Evolutionary conservation across 53 echinoderm and acorn worm species (phyloP), one percentile per base, ranked within the genome.

Genomic region (Henricia sp.): DNA sequence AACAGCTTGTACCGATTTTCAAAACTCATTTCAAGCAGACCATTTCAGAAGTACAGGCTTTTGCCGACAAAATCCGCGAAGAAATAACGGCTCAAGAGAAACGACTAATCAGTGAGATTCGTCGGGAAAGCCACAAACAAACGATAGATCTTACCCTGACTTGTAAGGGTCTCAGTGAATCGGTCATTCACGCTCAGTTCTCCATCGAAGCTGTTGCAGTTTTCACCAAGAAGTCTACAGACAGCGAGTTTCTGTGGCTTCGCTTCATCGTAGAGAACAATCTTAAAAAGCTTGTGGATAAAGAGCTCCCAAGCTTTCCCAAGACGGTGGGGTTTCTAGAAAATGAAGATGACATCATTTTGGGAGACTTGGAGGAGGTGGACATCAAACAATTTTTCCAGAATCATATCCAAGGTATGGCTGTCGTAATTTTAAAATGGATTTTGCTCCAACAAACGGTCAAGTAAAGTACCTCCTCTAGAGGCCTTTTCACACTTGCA

Each of bases 221-320:
- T 57, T 76, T 76, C 59, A 41, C 42, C 57, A 35, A 40, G 37
- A 39, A 24, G 58, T 76, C 76, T 26, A 58, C 24, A n/a, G 57
- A 57, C 37, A 76, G 42, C 28, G 76, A 76, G 59, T 57, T 76
- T 58, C 76, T 76, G 27, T 76, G 76, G 76, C 57, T 76, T 27
- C 12, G 59, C 29, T 39, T 30, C 3, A 17, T 19, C 25, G 57
- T 76, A 19, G 19, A 29, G 27, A 76, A 76, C 16, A 16, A 57
- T 58, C 57, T 76, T 24, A 14, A 76, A 17, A 40, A 24, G 38
- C 59, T 76, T 5, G 40, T 37, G n/a, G n/a, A n/a, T n/a, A n/a
- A n/a, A n/a, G n/a, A n/a, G n/a, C n/a, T n/a, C n/a, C n/a, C n/a
- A n/a, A n/a, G n/a, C n/a, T n/a, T n/a, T n/a, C n/a, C n/a, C n/a